Base-by-base conservation (phyloP, 2,797 vertebrate species). In the Oryzias sinensis region DNA sequence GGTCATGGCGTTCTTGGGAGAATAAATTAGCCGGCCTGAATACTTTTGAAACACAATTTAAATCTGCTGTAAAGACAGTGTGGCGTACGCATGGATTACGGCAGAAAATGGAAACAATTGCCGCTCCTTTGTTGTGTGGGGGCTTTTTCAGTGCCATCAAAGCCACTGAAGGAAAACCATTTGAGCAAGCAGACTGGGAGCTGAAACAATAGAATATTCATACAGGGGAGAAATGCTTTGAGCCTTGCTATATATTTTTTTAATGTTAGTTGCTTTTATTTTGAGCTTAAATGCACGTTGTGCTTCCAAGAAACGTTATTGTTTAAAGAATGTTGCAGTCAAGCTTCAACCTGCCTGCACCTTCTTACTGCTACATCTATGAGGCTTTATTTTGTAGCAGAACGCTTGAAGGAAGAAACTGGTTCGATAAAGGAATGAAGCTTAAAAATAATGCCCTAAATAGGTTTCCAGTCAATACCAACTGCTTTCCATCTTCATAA, bases 401-500 rank as follows among this genome's bases (percentile, higher is more conserved):
- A 61, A 45, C 59, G 59, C n/a, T 51, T 33, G 1, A 24, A 41
- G 20, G 24, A 27, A 56, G 27, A 37, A 46, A 33, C 60, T 45
- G 18, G 47, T 63, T 56, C 42, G 45, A 70, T 71, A 67, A 62
- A 62, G 56, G 57, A 40, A 50, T 68, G 43, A 9, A 24, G 14
- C 24, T 37, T 22, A 45, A 51, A 45, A 46, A 64, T 60, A 53
- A 33, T 57, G 59, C 45, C 24, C 13, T 22, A 47, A 47, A 47
- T 14, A 9, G 60, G 18, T 42, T 68, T 65, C 17, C 27, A 63
- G 59, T 69, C 71, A 68, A 62, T 58, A 65, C 63, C 63, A 65
- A 47, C 16, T 53, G 49, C 60, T 67, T 41, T 25, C 37, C 16
- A 50, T 49, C 72, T 68, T 17, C 62, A 69, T 33, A 44, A 44